Evolutionary conservation across 2,113 vertebrate genomes (phyloP).

Genomic region (Silurus glanis): DNA sequence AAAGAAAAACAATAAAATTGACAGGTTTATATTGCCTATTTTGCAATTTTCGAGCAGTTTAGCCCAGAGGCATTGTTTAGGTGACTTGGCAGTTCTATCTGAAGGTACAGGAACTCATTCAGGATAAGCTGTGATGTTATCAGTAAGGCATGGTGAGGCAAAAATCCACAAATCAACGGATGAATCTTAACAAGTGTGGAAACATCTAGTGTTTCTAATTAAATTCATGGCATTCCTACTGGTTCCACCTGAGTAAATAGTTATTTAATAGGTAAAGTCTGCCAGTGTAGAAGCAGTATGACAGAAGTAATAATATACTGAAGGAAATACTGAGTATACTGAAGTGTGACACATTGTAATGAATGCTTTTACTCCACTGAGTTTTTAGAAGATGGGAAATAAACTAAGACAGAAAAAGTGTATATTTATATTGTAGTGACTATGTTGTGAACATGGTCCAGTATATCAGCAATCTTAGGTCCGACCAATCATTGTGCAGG

Average conservation of each 20-base stretch:
- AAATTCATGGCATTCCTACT: neutral
- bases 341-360: neutral
- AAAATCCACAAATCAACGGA: neutral
- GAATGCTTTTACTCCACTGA: slow-evolving; percentile 21
- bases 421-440: neutral
- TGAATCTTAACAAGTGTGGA: neutral
- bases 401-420: neutral
- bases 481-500: slow-evolving; percentile 36
- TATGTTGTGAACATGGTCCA: neutral
- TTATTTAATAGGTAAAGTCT: neutral
- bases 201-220: neutral
- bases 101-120: neutral
- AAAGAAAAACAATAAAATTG: neutral
- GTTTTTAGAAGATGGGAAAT: neutral
- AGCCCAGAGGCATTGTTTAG: neutral
- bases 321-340: neutral
- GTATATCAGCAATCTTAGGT: neutral
- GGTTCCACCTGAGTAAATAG: neutral
- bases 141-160: neutral
- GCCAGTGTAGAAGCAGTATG: neutral
- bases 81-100: neutral
- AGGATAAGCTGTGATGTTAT: neutral
- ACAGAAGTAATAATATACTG: neutral
- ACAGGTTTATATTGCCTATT: slow-evolving; percentile 3
- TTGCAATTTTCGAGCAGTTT: slow-evolving; percentile 6